These are phyloP conservation scores for Trichogramma pretiosum DNA, from an alignment of 1,140 invertebrate genomes.

Conservation along the genomic window DNA sequence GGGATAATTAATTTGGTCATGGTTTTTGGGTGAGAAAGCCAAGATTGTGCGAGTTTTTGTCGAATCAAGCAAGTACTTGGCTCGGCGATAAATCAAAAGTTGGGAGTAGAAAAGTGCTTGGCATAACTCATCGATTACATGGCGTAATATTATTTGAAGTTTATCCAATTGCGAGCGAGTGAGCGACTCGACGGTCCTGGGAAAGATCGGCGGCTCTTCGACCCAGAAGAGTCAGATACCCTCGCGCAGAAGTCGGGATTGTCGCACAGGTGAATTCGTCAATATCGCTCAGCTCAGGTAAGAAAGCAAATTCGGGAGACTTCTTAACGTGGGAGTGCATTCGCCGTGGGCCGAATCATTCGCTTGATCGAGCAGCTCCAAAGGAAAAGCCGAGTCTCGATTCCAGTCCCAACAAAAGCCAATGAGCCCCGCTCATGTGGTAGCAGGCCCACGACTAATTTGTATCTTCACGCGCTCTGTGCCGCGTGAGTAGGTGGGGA, in stretches of 20 bases:
- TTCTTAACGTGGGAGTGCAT: conserved; percentile 37
- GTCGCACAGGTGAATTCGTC: no score
- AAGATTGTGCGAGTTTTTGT: no score
- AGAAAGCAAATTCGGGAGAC: conserved; percentile 37
- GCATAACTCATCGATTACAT: conserved; percentile 19
- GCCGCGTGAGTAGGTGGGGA: conserved; percentile 25
- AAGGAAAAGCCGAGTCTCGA: conserved; percentile 17
- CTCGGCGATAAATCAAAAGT: conserved; percentile 16
- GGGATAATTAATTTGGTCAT: no score
- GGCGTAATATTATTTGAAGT: no score
- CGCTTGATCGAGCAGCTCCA: conserved; percentile 27
- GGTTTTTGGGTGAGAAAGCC: no score
- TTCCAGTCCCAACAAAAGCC: no score
- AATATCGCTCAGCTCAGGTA: no score
- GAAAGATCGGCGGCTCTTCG: conserved; percentile 9
- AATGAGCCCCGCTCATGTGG: no score
- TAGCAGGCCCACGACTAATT: conserved; percentile 13
- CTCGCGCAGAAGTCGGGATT: conserved; percentile 10
- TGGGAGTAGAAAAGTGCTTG: no score
- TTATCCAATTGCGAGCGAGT: not conserved
- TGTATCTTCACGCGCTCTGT: conserved; percentile 16
- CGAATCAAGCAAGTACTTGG: no score
- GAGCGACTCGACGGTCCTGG: conserved; percentile 5
- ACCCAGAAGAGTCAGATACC: conserved; percentile 9
- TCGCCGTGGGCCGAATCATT: conserved; percentile 33